A percentile compares a stretch with the other conserved stretches of the same genome.
Conservation (phyloP, 2,888 invertebrate genomes). For the Oxytorus armatus region DNA sequence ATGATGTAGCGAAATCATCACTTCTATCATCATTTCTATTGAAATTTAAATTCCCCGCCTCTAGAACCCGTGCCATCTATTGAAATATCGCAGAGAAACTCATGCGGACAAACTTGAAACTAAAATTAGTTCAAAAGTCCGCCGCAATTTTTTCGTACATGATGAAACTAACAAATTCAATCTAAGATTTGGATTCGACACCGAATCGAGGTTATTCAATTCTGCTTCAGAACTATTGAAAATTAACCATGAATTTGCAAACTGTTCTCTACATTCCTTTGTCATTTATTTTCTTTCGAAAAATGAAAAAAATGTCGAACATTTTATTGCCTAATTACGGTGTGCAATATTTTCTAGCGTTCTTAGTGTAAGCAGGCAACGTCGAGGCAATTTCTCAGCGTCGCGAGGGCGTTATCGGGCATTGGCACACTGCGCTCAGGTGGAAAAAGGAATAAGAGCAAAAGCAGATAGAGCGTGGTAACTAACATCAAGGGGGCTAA, state of each 20-base stretch:
- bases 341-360: constrained; percentile 2
- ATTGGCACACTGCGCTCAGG: constrained; percentile 40
- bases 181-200: background rate
- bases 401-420: constrained; percentile 30
- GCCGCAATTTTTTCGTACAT: background rate
- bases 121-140: background rate
- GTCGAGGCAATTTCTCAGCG: constrained; percentile 28
- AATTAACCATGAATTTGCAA: background rate
- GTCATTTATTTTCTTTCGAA: constrained; percentile 1
- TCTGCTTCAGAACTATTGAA: no score
- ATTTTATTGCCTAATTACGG: no score
- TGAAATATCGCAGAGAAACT: background rate
- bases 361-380: constrained; percentile 1
- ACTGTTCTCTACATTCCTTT: background rate
- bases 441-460: constrained; percentile 52
- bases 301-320: background rate
- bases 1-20: background rate
- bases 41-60: background rate
- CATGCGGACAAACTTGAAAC: background rate
- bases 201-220: background rate
- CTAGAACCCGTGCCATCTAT: background rate
- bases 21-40: background rate
- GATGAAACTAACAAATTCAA: background rate
- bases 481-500: constrained; percentile 67
- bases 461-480: constrained; percentile 54